Percentiles rank a stretch among this genome's conserved stretches.
phyloP scores from a whole-genome alignment of 1,140 invertebrate species.

The Himalopsyche phryganea region DNA sequence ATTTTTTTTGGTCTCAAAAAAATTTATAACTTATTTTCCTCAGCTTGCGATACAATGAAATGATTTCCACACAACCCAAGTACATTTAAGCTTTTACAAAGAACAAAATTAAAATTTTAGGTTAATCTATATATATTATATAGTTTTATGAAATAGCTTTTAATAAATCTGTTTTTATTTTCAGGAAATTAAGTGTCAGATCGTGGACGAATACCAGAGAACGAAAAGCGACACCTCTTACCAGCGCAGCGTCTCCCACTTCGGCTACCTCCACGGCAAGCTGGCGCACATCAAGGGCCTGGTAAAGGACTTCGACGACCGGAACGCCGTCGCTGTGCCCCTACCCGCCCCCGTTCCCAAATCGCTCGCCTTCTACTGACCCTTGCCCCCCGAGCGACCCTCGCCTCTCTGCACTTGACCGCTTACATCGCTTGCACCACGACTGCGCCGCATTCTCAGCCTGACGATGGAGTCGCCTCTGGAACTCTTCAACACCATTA shows the following conservation, averaged over 20 bases:
- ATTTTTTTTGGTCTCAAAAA: too few relatives aligned
- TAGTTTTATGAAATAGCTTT: too few relatives aligned
- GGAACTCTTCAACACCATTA: not conserved
- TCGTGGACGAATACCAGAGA: slow-evolving; percentile 75
- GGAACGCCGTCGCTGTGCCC: slow-evolving; percentile 17
- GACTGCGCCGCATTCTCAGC: not conserved
- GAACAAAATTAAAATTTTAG: too few relatives aligned
- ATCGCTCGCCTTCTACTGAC: not conserved
- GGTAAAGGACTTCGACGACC: slow-evolving; percentile 58
- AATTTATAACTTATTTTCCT: too few relatives aligned
- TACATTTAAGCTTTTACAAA: too few relatives aligned
- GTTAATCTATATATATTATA: too few relatives aligned
- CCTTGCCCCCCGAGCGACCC: not conserved
- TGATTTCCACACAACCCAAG: too few relatives aligned
- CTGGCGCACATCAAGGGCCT: slow-evolving; percentile 85
- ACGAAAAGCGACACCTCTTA: slow-evolving; percentile 72
- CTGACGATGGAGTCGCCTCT: not conserved
- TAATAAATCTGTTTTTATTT: slow-evolving; percentile 36
- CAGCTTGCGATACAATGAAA: too few relatives aligned
- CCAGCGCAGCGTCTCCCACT: slow-evolving; percentile 68
- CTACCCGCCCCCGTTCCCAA: slow-evolving; percentile 2
- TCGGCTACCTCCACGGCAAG: slow-evolving; percentile 85
- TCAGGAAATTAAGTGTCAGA: slow-evolving; percentile 70
- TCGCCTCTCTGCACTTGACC: not conserved
- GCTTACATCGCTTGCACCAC: not conserved